Conservation (phyloP, 2,113 vertebrate genomes). For the Chionis minor region DNA sequence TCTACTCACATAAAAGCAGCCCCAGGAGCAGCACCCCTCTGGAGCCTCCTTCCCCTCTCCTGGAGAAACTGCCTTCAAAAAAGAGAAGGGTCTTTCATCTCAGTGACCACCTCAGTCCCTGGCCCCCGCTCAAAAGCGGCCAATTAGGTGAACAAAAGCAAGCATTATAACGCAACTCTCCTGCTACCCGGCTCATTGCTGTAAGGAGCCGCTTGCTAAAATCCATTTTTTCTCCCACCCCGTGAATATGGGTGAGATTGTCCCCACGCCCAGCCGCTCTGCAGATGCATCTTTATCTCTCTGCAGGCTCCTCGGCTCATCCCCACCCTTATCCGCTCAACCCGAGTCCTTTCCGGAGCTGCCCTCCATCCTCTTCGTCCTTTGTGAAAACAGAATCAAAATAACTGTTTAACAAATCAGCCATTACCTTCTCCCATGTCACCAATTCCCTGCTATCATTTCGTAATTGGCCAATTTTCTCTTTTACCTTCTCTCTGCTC, state of each 20-base stretch:
- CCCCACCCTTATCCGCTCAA: background rate
- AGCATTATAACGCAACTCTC: accelerated
- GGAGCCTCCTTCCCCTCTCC: background rate
- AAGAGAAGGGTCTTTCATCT: background rate
- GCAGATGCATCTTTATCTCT: background rate
- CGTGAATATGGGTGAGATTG: background rate
- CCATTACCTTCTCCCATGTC: constrained; percentile 64
- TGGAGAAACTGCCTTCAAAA: background rate
- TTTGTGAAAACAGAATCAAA: constrained; percentile 67
- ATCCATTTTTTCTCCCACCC: background rate
- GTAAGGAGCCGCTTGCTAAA: background rate
- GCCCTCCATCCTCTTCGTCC: constrained; percentile 63
- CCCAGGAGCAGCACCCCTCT: background rate
- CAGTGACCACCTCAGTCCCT: background rate
- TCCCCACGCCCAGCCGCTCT: background rate
- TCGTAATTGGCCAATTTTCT: constrained; percentile 75
- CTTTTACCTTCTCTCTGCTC: constrained; percentile 73
- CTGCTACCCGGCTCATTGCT: background rate
- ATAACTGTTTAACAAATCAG: constrained; percentile 59
- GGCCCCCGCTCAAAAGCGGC: background rate
- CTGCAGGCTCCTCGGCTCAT: background rate
- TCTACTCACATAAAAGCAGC: background rate
- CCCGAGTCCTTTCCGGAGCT: background rate
- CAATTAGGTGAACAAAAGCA: background rate
- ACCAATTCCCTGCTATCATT: constrained; percentile 66